A percentile compares a stretch with the other conserved stretches of the same genome.
These are phyloP conservation scores for Sminthurinus aureus DNA, from an alignment of 2,888 invertebrate genomes.

Conservation along the genomic window DNA sequence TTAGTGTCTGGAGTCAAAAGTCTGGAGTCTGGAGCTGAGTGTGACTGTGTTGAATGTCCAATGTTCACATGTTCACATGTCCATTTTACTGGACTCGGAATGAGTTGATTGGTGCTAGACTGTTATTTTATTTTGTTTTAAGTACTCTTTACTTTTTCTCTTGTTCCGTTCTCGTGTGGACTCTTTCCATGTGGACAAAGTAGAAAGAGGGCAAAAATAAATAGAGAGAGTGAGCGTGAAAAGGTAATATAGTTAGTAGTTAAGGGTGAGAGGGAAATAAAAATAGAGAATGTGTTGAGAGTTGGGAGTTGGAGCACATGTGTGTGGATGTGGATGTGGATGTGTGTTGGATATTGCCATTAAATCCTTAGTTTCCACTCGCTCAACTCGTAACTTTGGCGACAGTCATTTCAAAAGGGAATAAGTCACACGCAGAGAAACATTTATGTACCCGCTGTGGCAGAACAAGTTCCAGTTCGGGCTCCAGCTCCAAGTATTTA, in stretches of 20 bases:
- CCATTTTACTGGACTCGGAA: too few species aligned
- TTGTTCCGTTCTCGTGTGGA: not conserved
- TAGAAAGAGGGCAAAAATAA: not conserved
- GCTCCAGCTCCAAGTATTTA: not conserved
- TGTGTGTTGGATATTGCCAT: constrained; percentile 17
- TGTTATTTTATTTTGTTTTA: too few species aligned
- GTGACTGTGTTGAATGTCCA: too few species aligned
- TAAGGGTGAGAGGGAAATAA: not conserved
- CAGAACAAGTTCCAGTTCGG: not conserved
- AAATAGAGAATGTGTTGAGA: not conserved
- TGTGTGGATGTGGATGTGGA: not conserved
- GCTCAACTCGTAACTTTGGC: constrained; percentile 27
- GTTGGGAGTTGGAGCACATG: not conserved
- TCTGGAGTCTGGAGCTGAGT: too few species aligned
- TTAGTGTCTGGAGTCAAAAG: too few species aligned
- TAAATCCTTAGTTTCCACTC: constrained; percentile 27
- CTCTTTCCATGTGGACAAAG: not conserved
- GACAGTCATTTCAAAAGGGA: constrained; percentile 33
- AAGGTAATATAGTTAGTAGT: not conserved
- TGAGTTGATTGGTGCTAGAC: too few species aligned
- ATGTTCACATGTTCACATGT: too few species aligned
- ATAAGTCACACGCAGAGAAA: constrained; percentile 32
- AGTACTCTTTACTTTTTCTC: not conserved
- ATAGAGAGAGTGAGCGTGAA: not conserved
- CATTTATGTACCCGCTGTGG: constrained; percentile 32